These are phyloP conservation scores for Andrena cerasifolii DNA, from an alignment of 1,140 invertebrate species.

Conservation along the genomic window DNA sequence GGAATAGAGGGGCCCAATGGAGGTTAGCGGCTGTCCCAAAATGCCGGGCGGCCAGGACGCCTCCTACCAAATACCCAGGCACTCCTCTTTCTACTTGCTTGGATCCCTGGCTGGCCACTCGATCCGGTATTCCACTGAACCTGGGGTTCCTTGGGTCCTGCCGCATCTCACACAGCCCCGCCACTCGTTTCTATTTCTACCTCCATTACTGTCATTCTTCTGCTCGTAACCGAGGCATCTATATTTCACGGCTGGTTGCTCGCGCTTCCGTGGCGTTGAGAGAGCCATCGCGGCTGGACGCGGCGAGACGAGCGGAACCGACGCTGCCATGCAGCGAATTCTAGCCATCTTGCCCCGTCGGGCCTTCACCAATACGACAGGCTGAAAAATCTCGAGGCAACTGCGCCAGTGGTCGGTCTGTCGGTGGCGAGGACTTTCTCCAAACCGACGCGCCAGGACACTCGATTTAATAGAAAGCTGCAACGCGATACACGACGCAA, in stretches of 20 bases:
- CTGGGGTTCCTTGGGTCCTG: constrained; percentile 27
- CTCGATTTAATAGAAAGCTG: background rate
- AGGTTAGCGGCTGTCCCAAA: constrained; percentile 56
- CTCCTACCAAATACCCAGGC: constrained; percentile 18
- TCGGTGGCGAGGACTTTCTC: background rate
- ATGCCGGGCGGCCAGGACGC: constrained; percentile 25
- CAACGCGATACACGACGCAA: too few relatives aligned
- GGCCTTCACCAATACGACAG: background rate
- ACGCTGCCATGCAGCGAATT: background rate
- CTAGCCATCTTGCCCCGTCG: too few relatives aligned
- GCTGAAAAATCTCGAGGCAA: background rate
- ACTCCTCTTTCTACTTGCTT: constrained; percentile 51
- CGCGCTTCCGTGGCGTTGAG: constrained; percentile 43
- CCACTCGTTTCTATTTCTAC: constrained; percentile 66
- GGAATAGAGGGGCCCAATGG: constrained; percentile 34
- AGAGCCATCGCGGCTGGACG: constrained; percentile 17
- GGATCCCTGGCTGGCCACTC: constrained; percentile 4
- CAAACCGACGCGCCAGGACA: background rate
- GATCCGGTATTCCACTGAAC: constrained; percentile 26
- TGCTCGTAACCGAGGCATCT: constrained; percentile 54
- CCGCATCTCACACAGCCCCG: constrained; percentile 41
- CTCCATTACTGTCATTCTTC: constrained; percentile 66
- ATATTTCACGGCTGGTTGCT: constrained; percentile 51
- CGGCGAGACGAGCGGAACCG: constrained; percentile 1
- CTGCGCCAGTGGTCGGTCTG: background rate